These are phyloP conservation scores for Macrobrachium nipponense DNA, from an alignment of 1,140 invertebrate genomes.

Conservation along the genomic window DNA sequence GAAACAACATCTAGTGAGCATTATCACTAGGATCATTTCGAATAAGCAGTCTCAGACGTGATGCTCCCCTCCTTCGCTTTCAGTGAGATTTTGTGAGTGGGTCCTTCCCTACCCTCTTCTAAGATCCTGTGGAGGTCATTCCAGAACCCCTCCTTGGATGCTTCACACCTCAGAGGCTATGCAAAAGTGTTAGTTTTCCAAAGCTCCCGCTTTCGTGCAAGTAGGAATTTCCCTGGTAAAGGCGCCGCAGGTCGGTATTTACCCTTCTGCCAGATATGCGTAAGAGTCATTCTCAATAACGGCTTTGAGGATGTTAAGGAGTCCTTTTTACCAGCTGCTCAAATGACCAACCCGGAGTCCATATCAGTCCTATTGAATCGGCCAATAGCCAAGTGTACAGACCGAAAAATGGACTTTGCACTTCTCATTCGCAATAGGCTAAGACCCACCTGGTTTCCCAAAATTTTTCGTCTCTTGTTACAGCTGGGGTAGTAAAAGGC, in stretches of 20 bases:
- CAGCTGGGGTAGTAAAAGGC: background rate
- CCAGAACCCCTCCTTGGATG: slow-evolving; percentile 36
- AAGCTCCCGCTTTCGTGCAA: slow-evolving; percentile 22
- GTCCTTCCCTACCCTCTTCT: no score
- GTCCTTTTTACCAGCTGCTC: slow-evolving; percentile 45
- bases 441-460: slow-evolving; percentile 30
- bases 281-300: slow-evolving; percentile 18
- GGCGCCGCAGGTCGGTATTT: background rate
- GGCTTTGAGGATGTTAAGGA: background rate
- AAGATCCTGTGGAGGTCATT: slow-evolving; percentile 43
- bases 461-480: slow-evolving; percentile 45
- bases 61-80: no score
- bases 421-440: slow-evolving; percentile 48
- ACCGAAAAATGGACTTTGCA: slow-evolving; percentile 61
- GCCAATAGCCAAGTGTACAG: slow-evolving; percentile 60
- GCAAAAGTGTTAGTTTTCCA: slow-evolving; percentile 59
- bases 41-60: no score
- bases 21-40: no score
- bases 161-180: slow-evolving; percentile 59
- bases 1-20: no score
- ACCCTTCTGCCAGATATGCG: background rate
- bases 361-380: slow-evolving; percentile 59
- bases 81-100: no score
- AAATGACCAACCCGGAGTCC: slow-evolving; percentile 61
- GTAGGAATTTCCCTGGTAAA: slow-evolving; percentile 3